Base-by-base conservation (phyloP, 2,797 vertebrate genomes). In the Emys orbicularis region DNA sequence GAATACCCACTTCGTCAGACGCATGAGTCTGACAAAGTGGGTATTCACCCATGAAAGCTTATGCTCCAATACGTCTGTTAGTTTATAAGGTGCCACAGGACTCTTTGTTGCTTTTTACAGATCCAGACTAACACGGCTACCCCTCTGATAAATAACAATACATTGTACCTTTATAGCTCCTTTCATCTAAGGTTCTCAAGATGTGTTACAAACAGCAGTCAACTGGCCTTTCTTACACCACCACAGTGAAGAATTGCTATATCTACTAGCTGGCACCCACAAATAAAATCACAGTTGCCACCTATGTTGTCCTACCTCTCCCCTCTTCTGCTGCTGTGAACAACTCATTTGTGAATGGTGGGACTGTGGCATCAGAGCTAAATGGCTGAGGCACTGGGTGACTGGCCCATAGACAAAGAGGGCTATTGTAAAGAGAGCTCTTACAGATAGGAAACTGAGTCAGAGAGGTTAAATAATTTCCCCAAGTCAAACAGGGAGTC, bases 221-320 rank as follows among this genome's bases (percentile, higher is more conserved):
- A 41, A 25, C 5, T 72, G 19, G 9, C 37, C 68, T 72, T 72
- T 72, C 19, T 72, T 25, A 41, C 3, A 21, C 23, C 18, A 72
- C n/a, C 68, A 21, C 21, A 72, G 10, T 18, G 29, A 49, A 25
- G 4, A 77, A 49, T 23, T 21, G 79, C 57, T 80, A 87, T 12
- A 50, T 44, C 57, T 68, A 52, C 18, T n/a, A 37, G 31, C 59
- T 72, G 72, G 37, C 56, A 83, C 18, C n/a, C 37, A 9, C 8
- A 19, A 90, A 72, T 54, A 68, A 59, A 90, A 91, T 68, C 81
- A 47, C 44, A 86, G 57, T 50, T n/a, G 34, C 50, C 44, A 29
- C 34, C 61, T 80, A 72, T 59, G 47, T 18, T 27, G 27, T 27
- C 44, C 27, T 49, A 31, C 25, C 47, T 31, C 13, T 77, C 25